Percentiles rank a stretch among this genome's conserved stretches.
These are phyloP conservation scores for Acanthosepion esculentum DNA, from an alignment of 2,888 invertebrate species.

Conservation along the genomic window DNA sequence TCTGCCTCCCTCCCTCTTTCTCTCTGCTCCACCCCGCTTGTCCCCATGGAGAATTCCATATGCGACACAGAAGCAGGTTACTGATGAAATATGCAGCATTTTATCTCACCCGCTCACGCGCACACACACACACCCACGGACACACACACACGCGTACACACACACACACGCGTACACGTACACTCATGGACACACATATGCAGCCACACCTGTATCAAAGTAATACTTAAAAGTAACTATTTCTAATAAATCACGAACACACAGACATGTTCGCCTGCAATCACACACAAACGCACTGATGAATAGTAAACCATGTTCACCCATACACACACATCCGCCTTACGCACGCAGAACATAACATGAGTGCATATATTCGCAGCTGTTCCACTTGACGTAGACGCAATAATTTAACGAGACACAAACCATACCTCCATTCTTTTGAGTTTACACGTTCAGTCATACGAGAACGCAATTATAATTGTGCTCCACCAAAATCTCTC, in stretches of 20 bases:
- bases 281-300: background rate
- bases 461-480: no score
- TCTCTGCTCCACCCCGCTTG: background rate
- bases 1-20: background rate
- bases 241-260: background rate
- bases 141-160: background rate
- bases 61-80: background rate
- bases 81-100: background rate
- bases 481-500: no score
- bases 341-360: no score
- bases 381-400: no score
- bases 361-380: no score
- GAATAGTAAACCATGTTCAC: background rate
- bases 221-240: no score
- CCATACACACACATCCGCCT: no score
- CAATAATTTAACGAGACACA: no score
- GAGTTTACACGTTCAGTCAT: no score
- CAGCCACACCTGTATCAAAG: background rate
- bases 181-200: background rate
- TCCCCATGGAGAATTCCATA: background rate
- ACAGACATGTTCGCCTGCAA: background rate
- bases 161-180: background rate
- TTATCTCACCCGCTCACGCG: background rate
- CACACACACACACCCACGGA: background rate
- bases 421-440: no score